Evolutionary conservation across 30 jellyfish, hydroid and myxozoan species (phyloP), one percentile per base, ranked within the genome.

Genomic region (Catostylus mosaicus): DNA sequence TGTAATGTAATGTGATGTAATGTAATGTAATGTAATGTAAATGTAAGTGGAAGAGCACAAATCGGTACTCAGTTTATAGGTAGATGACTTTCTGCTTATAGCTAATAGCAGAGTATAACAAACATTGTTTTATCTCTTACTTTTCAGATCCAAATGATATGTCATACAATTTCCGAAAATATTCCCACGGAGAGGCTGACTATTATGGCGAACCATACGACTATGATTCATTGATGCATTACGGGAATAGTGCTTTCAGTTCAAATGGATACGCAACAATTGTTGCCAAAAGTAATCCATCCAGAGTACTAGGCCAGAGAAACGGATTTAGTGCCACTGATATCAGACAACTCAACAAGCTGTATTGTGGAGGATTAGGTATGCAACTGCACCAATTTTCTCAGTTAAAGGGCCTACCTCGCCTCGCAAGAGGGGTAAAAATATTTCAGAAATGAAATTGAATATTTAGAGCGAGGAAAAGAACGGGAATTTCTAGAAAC

Each of bases 131-230:
- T n/a, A n/a, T n/a, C n/a, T n/a, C 16, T 50, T 18, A 4, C 18
- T 4, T 50, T 50, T 50, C 20, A 50, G 63, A 9, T 50, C 63
- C 63, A 50, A 10, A 54, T 27, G 80, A 68, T 36, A 68, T 68
- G 80, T 35, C 65, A 35, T 68, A 38, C 70, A 73, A 84, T 67
- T 84, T 84, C 66, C 70, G 45, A 51, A 84, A 84, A 54, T 84
- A 84, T 65, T 31, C 84, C 19, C 95, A 84, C 37, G 95, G 95
- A 14, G 75, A 72, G 50, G 95, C 95, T 9, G 95, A 74, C 60
- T 84, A 84, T 37, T 74, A 59, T 34, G 88, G 88, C 47, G 88
- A 84, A 48, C 43, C 40, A 6, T 84, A 84, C 54, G 95, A 84
- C 59, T 84, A 35, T 35, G 95, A 84, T 45, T 37, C 81, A 30